Conservation (phyloP, 2,888 invertebrate genomes). For the Chymomyza caudatula region DNA sequence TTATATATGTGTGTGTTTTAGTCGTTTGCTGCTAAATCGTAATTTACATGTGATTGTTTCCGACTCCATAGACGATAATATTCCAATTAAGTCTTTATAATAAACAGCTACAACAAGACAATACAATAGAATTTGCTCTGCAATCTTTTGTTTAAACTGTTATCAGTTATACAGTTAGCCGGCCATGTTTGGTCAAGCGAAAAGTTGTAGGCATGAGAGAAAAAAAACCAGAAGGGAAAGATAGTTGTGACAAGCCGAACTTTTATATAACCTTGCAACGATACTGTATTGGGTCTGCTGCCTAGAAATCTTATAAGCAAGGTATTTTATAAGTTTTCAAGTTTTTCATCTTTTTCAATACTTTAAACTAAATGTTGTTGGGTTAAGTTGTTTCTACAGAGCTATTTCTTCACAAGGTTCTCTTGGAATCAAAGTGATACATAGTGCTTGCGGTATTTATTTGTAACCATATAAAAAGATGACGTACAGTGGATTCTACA, state of each 20-base stretch:
- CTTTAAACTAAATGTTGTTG: too few relatives aligned
- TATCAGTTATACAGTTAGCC: neutral
- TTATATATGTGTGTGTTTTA: too few relatives aligned
- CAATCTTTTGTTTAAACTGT: neutral
- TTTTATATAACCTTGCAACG: neutral
- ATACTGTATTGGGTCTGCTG: too few relatives aligned
- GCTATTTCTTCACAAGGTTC: too few relatives aligned
- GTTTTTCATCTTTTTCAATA: too few relatives aligned
- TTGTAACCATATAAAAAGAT: too few relatives aligned
- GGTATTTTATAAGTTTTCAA: too few relatives aligned
- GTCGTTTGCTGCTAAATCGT: neutral
- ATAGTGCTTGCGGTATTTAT: too few relatives aligned
- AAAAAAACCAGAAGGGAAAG: neutral
- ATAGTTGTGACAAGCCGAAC: neutral
- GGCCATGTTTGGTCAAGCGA: neutral
- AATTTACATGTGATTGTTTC: neutral
- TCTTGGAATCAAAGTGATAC: too few relatives aligned
- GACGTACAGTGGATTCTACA: too few relatives aligned
- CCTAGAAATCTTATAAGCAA: too few relatives aligned
- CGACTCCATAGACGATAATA: slow-evolving; percentile 1
- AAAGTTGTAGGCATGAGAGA: neutral
- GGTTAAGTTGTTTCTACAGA: too few relatives aligned
- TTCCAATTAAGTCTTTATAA: neutral
- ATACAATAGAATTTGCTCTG: neutral
- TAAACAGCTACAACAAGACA: neutral